phyloP scores from a whole-genome alignment of 2,888 invertebrate species.

The Fragum sueziense region DNA sequence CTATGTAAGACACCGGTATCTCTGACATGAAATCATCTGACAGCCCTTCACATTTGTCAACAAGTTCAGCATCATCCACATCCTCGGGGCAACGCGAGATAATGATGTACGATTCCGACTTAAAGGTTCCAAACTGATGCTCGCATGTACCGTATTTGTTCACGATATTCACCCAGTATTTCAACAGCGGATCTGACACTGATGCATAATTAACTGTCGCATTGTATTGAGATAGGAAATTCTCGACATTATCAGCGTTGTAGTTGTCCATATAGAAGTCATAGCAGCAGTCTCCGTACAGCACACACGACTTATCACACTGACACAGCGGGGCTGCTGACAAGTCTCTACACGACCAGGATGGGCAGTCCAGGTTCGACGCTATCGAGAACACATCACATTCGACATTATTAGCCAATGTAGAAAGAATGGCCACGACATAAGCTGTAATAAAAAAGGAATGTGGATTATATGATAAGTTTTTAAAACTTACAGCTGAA shows the following conservation, averaged over 20 bases:
- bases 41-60: neutral
- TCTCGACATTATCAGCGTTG: neutral
- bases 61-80: neutral
- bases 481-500: too few species aligned
- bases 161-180: neutral
- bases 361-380: neutral
- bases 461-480: too few species aligned
- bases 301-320: neutral
- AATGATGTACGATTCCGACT: neutral
- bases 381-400: neutral
- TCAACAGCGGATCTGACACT: neutral
- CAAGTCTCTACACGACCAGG: neutral
- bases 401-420: neutral
- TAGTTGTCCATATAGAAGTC: neutral
- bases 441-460: neutral
- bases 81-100: neutral
- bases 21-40: constrained; percentile 15
- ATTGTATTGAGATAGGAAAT: neutral
- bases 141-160: neutral
- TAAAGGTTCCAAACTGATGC: neutral
- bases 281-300: constrained; percentile 7
- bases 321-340: neutral
- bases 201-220: neutral
- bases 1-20: neutral
- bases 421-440: neutral